These are phyloP conservation scores for Myotis planiceps DNA, from an alignment of 2,797 vertebrate genomes.

Conservation along the genomic window DNA sequence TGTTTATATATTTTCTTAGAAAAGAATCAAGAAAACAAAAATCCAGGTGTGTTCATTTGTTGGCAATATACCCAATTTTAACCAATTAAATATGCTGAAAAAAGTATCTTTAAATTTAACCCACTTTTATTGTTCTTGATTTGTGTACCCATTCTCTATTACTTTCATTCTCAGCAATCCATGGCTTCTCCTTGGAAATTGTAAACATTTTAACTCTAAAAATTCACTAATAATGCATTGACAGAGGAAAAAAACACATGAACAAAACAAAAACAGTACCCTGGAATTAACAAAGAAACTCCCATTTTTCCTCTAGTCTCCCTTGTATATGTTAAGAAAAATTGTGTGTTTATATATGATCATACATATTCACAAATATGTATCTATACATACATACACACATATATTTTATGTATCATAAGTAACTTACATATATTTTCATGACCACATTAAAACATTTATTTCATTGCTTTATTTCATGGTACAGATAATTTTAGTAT, in stretches of 20 bases:
- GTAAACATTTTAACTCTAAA: not conserved
- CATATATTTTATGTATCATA: not conserved
- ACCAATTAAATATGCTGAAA: not conserved
- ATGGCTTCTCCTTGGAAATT: not conserved
- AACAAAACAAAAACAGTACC: not conserved
- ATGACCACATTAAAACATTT: not conserved
- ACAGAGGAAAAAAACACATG: not conserved
- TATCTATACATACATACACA: not conserved
- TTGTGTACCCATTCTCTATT: not conserved
- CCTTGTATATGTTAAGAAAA: not conserved
- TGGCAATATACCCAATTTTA: not conserved
- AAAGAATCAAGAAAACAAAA: not conserved
- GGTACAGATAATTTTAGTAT: not conserved
- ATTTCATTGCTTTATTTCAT: not conserved
- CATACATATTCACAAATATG: not conserved
- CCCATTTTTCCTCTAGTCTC: not conserved
- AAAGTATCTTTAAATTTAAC: not conserved
- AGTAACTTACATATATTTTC: not conserved
- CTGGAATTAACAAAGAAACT: not conserved
- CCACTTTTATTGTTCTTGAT: not conserved
- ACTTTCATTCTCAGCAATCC: not conserved
- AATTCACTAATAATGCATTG: not conserved
- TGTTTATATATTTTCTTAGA: conserved; percentile 49
- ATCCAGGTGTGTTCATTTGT: conserved; percentile 19
- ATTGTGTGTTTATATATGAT: not conserved